phyloP scores from a whole-genome alignment of 30 jellyfish, hydroid and myxozoan genomes.

The Clytia hemisphaerica region DNA sequence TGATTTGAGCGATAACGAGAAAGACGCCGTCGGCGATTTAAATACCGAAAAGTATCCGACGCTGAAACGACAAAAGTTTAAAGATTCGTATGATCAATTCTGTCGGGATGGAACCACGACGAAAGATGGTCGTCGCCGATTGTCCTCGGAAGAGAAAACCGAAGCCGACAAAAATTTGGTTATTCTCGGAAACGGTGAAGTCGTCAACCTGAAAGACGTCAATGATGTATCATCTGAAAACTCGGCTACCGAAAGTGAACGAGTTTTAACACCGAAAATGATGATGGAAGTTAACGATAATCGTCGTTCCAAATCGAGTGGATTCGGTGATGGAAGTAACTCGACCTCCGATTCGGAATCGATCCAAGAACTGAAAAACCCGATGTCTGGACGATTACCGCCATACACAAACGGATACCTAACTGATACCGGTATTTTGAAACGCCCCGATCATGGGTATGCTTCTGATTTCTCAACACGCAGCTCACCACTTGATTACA shows the following conservation, averaged over 20 bases:
- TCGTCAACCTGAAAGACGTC: neutral
- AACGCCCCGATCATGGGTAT: constrained; percentile 62
- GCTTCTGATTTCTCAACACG: constrained; percentile 86
- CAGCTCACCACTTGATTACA: constrained; percentile 55
- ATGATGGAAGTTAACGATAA: neutral
- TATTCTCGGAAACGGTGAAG: constrained; percentile 26
- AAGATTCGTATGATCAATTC: constrained; percentile 93
- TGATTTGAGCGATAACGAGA: constrained; percentile 75
- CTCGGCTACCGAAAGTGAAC: constrained; percentile 76
- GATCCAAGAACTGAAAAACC: constrained; percentile 6
- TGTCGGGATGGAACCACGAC: constrained; percentile 46
- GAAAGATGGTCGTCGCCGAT: constrained; percentile 19
- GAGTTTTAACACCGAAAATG: constrained; percentile 25
- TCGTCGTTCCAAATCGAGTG: constrained; percentile 50
- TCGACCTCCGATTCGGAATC: constrained; percentile 94
- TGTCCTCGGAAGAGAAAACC: constrained; percentile 52
- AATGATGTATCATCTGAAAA: constrained; percentile 78
- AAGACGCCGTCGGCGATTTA: constrained; percentile 68
- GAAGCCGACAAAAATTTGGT: constrained; percentile 36
- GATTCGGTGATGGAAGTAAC: constrained; percentile 82
- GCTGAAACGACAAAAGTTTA: constrained; percentile 73
- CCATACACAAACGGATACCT: constrained; percentile 16
- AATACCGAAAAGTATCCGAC: constrained; percentile 50
- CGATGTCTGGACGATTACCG: neutral
- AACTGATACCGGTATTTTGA: constrained; percentile 25